Evolutionary conservation across 2,888 invertebrate species (phyloP), one percentile per base, ranked within the genome.

Genomic region (Gari tellinella): DNA sequence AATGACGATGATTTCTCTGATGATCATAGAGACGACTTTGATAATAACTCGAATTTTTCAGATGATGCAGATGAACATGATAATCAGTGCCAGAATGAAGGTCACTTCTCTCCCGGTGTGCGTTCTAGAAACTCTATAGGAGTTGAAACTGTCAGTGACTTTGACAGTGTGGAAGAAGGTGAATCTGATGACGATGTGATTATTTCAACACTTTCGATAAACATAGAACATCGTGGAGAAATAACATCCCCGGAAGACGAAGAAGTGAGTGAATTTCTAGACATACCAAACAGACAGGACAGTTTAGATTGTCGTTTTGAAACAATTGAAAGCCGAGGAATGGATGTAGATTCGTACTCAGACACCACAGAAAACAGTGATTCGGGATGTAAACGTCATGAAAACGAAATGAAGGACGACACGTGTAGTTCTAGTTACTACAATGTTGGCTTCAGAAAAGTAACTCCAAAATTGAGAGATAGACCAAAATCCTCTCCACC

Each of bases 181-280:
- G 51, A 38, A 8, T 14, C 8, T n/a, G 19, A 37, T 17, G 17
- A 7, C 26, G 31, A 23, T 4, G 37, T 23, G 7, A 37, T n/a
- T n/a, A 31, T 10, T 10, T 7, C 4, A 31, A 31, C 31, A 31
- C 31, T 31, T 4, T 31, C 10, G 49, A 19, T 10, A 23, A 26
- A 45, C 4, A 21, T 5, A 25, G 12, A 12, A 15, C 26, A 40
- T 37, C 17, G 21, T 49, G 21, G 19, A 31, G 0, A 12, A 38
- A 21, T 23, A 37, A 49, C 43, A 1, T 14, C 43, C 19, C 5
- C 70, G 1, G 73, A 73, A 41, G 73, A 73, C 58, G 63, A 49
- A 23, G 73, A 73, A 60, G 55, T 73, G 0, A 31, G 48, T 23
- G 58, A 73, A 25, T 68, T 73, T 37, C 53, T 73, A 10, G 73